A percentile compares a stretch with the other conserved stretches of the same genome.
Conservation (phyloP, 2,113 vertebrate genomes). For the Synodontis membranacea region DNA sequence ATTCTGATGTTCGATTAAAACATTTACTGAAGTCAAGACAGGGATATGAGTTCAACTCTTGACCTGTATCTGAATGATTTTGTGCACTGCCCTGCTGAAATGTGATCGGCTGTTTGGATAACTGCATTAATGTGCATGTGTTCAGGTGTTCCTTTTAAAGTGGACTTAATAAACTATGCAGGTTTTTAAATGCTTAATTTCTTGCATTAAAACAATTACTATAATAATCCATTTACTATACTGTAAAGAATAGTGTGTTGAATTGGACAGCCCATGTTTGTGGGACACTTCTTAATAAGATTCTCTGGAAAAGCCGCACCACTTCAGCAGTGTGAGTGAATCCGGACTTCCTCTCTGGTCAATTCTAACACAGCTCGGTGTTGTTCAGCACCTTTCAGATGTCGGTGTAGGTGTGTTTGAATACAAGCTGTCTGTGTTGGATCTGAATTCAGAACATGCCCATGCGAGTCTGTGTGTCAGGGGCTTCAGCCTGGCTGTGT, state of each 20-base stretch:
- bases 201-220: not conserved
- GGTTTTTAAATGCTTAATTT: not conserved
- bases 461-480: constrained; percentile 51
- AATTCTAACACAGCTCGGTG: constrained; percentile 21
- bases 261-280: not conserved
- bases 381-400: constrained; percentile 25
- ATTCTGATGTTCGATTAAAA: no score
- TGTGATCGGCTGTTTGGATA: no score
- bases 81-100: no score
- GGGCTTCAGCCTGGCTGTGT: constrained; percentile 41
- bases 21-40: no score
- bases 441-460: constrained; percentile 56
- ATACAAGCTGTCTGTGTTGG: constrained; percentile 42
- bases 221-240: not conserved
- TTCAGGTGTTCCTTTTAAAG: no score
- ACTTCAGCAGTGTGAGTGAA: not conserved
- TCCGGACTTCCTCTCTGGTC: not conserved
- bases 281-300: not conserved
- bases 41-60: no score
- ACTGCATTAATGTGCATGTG: no score
- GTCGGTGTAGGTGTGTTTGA: constrained; percentile 38
- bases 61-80: no score
- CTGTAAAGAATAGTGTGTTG: not conserved
- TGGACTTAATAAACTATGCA: not conserved
- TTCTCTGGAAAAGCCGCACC: not conserved